These are phyloP conservation scores for Diglossa cyanea DNA, from an alignment of 2,797 vertebrate species.

Conservation along the genomic window DNA sequence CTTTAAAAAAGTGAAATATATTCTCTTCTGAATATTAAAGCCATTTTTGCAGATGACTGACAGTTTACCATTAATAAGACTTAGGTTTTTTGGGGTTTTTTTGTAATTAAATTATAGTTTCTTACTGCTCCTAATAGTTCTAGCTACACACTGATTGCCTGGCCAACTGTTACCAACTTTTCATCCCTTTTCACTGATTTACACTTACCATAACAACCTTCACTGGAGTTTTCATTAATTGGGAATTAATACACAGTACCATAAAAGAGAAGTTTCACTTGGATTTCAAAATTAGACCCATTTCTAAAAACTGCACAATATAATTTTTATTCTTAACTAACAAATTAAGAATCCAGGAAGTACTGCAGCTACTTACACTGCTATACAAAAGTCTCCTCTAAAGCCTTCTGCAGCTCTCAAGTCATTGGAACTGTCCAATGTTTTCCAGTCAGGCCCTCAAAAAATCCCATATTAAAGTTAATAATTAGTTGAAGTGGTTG, in stretches of 20 bases:
- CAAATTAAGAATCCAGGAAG: neutral
- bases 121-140: neutral
- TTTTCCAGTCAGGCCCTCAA: neutral
- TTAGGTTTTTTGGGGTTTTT: neutral
- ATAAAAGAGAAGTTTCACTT: neutral
- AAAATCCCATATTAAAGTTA: neutral
- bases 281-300: neutral
- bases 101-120: neutral
- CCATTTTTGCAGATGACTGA: neutral
- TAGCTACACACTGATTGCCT: neutral
- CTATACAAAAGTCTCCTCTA: neutral
- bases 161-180: neutral
- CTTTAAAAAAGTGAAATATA: neutral
- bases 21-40: neutral
- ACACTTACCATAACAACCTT: neutral
- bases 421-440: neutral
- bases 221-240: neutral
- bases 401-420: neutral
- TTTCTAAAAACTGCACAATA: neutral
- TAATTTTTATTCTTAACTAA: neutral
- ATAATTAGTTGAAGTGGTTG: neutral
- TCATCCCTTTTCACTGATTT: neutral
- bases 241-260: neutral
- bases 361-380: neutral
- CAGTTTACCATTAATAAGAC: neutral